Evolutionary conservation across 1,140 invertebrate genomes (phyloP).

Genomic region (Trissolcus basalis): DNA sequence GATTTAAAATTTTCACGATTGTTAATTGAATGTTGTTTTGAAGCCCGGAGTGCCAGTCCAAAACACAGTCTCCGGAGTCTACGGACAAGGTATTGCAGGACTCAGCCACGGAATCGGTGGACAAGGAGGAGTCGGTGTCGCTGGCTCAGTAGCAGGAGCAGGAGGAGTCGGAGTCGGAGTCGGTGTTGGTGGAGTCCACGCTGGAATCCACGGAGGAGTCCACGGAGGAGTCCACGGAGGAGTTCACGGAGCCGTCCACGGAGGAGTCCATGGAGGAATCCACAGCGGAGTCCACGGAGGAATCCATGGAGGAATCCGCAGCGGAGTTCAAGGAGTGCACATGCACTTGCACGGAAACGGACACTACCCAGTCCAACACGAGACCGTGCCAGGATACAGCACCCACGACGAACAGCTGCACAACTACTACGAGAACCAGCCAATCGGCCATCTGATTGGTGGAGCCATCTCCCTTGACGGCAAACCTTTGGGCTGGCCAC

Average conservation of each 20-base stretch:
- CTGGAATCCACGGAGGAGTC: conserved; percentile 7
- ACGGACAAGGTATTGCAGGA: conserved; percentile 19
- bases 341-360: conserved; percentile 56
- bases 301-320: not conserved
- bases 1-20: too few relatives aligned
- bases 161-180: not conserved
- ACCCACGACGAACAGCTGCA: conserved; percentile 57
- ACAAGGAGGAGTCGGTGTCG: not conserved
- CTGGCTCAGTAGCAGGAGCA: not conserved
- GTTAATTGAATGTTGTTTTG: too few relatives aligned
- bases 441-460: conserved; percentile 66
- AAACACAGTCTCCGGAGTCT: too few relatives aligned
- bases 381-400: conserved; percentile 39
- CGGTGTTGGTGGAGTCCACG: not conserved
- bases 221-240: conserved; percentile 11
- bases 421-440: conserved; percentile 63
- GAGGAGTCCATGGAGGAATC: conserved; percentile 11
- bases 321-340: conserved; percentile 16
- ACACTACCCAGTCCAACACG: conserved; percentile 60
- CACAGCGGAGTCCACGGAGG: conserved; percentile 12
- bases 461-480: conserved; percentile 69
- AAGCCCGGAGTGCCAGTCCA: too few relatives aligned
- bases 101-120: conserved; percentile 16
- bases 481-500: conserved; percentile 76
- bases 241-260: not conserved